These are phyloP conservation scores for Onthophagus taurus DNA, from an alignment of 1,140 invertebrate genomes.

Conservation along the genomic window DNA sequence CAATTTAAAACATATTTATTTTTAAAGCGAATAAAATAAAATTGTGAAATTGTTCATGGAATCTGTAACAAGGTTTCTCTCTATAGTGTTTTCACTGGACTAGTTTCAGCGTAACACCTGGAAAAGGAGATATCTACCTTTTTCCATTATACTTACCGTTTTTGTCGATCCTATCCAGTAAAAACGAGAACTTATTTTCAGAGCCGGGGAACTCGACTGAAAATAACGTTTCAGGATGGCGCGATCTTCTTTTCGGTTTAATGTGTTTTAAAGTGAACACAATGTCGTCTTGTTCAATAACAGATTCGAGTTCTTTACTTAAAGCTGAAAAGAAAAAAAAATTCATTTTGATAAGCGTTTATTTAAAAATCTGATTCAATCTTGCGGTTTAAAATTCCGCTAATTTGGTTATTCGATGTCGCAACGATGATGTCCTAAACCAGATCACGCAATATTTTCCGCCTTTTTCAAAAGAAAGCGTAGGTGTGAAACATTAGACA, in stretches of 20 bases:
- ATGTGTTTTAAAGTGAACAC: conserved; percentile 52
- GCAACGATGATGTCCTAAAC: no score
- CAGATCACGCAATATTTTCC: no score
- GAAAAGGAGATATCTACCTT: conserved; percentile 18
- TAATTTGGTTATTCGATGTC: no score
- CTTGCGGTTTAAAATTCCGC: no score
- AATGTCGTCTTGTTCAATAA: conserved; percentile 49
- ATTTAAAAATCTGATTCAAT: no score
- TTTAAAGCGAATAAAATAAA: background rate
- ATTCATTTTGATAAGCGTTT: no score
- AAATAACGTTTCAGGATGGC: conserved; percentile 50
- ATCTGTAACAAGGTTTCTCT: background rate
- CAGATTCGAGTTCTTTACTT: conserved; percentile 46
- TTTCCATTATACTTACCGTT: conserved; percentile 43
- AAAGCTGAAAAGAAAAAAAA: conserved; percentile 41
- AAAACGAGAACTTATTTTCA: conserved; percentile 53
- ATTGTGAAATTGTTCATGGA: background rate
- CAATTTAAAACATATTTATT: background rate
- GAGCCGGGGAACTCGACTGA: conserved; percentile 52
- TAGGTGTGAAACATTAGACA: no score
- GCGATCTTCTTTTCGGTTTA: conserved; percentile 44
- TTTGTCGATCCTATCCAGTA: conserved; percentile 53
- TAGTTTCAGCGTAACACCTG: background rate
- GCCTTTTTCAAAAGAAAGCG: no score
- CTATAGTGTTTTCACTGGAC: background rate